Percentiles rank a stretch among this genome's conserved stretches.
phyloP scores from a whole-genome alignment of 2,797 vertebrate genomes.

The Sebastolobus alascanus region DNA sequence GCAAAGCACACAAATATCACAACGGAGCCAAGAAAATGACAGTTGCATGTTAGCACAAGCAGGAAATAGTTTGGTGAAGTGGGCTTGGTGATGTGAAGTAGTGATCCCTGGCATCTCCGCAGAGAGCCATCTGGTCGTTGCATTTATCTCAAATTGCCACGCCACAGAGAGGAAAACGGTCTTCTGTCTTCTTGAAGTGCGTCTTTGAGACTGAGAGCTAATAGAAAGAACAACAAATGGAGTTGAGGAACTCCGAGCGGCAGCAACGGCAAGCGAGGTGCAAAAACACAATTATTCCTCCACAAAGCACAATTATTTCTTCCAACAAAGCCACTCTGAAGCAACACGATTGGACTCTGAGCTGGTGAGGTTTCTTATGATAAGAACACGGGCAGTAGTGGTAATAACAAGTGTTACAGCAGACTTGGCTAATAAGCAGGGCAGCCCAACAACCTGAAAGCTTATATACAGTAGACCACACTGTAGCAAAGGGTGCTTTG shows the following conservation, averaged over 20 bases:
- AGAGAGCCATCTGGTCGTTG: slow-evolving; percentile 21
- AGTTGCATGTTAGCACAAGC: neutral
- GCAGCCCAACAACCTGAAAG: slow-evolving; percentile 17
- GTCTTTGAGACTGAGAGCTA: slow-evolving; percentile 23
- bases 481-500: neutral
- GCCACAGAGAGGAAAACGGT: slow-evolving; percentile 15
- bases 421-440: slow-evolving; percentile 27
- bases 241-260: slow-evolving; percentile 4
- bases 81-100: neutral
- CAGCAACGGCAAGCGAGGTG: neutral
- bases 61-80: slow-evolving; percentile 9
- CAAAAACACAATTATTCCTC: slow-evolving; percentile 21
- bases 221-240: slow-evolving; percentile 29
- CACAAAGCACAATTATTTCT: slow-evolving; percentile 21
- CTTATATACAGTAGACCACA: neutral
- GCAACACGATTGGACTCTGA: slow-evolving; percentile 16
- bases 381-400: neutral
- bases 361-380: neutral
- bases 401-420: neutral
- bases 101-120: slow-evolving; percentile 6
- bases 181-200: slow-evolving; percentile 7
- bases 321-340: slow-evolving; percentile 12
- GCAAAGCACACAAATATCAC: neutral
- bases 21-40: slow-evolving; percentile 22
- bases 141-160: slow-evolving; percentile 26